A percentile compares a stretch with the other conserved stretches of the same genome.
These are phyloP conservation scores for Nansenia antarctica DNA, from an alignment of 2,113 vertebrate species.

Conservation along the genomic window DNA sequence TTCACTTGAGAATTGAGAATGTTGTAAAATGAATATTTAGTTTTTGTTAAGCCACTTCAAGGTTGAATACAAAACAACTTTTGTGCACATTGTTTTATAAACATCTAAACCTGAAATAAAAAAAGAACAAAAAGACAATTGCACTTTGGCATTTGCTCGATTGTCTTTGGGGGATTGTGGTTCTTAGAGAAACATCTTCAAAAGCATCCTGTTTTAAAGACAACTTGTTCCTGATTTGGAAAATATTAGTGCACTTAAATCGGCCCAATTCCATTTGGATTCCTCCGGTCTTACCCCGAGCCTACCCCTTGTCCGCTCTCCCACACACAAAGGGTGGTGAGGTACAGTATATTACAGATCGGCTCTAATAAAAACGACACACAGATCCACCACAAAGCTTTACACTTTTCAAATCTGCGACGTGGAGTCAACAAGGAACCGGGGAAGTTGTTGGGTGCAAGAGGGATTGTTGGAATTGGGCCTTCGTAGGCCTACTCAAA, in stretches of 20 bases:
- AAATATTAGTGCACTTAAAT: neutral
- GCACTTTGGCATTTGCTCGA: constrained; percentile 61
- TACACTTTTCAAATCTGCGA: no score
- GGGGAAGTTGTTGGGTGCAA: neutral
- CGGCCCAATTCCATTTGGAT: neutral
- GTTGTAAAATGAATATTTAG: neutral
- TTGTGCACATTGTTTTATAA: neutral
- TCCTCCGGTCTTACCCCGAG: neutral
- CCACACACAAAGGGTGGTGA: no score
- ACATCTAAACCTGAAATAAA: neutral
- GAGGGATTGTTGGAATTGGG: neutral
- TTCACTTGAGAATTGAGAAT: neutral
- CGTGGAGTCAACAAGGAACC: neutral
- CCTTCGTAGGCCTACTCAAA: neutral
- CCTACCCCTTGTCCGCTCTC: neutral
- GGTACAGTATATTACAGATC: no score
- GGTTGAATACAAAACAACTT: constrained; percentile 3
- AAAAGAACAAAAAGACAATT: constrained; percentile 4
- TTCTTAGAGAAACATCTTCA: neutral
- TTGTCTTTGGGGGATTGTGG: constrained; percentile 43
- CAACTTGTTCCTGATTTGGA: neutral
- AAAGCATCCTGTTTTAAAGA: neutral
- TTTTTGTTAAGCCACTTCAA: constrained; percentile 20
- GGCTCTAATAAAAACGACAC: no score
- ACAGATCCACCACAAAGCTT: no score